Conservation (phyloP, 2,797 vertebrate genomes). For the Sebastes goodei region DNA sequence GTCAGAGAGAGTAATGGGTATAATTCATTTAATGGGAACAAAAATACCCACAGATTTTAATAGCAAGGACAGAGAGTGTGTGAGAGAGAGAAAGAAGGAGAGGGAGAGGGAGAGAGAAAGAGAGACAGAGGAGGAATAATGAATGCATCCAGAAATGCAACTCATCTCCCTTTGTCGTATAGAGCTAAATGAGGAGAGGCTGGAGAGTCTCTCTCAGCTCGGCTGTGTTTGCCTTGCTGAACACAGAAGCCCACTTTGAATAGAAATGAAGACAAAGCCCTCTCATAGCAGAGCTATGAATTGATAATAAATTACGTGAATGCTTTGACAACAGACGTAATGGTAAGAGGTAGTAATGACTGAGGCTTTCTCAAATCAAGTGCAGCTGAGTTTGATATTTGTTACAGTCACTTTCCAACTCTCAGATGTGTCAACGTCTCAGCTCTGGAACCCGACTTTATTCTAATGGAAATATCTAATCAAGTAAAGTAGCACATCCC, state of each 20-base stretch:
- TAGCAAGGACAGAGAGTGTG: conserved; percentile 57
- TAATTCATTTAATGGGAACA: conserved; percentile 79
- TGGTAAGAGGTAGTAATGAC: conserved; percentile 20
- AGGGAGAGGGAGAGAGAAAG: background rate
- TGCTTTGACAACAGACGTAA: conserved; percentile 48
- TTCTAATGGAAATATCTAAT: conserved; percentile 2
- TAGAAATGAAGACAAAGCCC: conserved; percentile 61
- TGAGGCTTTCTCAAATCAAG: conserved; percentile 2
- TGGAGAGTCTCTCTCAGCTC: conserved; percentile 53
- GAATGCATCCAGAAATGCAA: conserved; percentile 64
- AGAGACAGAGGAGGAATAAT: conserved; percentile 44
- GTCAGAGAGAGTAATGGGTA: conserved; percentile 82
- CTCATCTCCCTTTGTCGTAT: conserved; percentile 64
- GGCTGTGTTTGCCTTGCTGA: conserved; percentile 51
- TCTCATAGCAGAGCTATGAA: conserved; percentile 24
- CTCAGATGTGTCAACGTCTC: background rate
- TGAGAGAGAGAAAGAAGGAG: background rate
- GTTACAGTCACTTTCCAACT: conserved; percentile 14
- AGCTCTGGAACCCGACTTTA: background rate
- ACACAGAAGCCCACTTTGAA: conserved; percentile 53
- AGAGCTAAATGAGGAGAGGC: conserved; percentile 55
- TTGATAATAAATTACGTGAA: conserved; percentile 39
- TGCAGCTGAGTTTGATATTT: conserved; percentile 17
- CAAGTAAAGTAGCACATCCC: background rate
- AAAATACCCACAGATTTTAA: conserved; percentile 81